Evolutionary conservation across 2,113 vertebrate genomes (phyloP).

Genomic region (Macrotis lagotis): DNA sequence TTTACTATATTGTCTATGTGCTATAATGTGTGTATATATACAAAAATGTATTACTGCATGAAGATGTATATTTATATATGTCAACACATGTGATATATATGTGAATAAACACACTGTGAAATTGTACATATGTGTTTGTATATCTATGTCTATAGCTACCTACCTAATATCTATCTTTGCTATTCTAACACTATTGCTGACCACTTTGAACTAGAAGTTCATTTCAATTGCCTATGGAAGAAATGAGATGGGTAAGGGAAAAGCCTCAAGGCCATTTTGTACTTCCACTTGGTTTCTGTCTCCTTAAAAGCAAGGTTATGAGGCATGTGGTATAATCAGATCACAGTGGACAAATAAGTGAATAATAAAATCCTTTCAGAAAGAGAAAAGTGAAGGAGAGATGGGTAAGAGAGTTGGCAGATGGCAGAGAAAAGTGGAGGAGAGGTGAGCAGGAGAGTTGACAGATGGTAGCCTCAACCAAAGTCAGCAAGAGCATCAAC

Average conservation of each 20-base stretch:
- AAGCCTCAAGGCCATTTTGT: neutral
- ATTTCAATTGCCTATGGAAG: neutral
- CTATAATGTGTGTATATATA: neutral
- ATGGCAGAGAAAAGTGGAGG: neutral
- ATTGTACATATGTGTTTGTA: neutral
- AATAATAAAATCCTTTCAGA: neutral
- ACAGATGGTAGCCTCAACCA: neutral
- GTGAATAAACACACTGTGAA: neutral
- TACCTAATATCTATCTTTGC: neutral
- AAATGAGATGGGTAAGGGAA: neutral
- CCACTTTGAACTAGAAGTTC: neutral
- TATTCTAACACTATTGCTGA: neutral
- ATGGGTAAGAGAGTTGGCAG: neutral
- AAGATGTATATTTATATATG: neutral
- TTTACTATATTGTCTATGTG: neutral
- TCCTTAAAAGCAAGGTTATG: neutral
- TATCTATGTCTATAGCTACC: no score
- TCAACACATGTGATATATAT: neutral
- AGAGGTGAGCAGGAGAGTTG: neutral
- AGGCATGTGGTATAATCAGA: no score
- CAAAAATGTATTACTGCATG: neutral
- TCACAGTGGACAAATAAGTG: neutral
- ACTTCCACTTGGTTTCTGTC: neutral
- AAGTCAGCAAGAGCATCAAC: neutral
- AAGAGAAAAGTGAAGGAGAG: neutral